Base-by-base conservation (phyloP, 2,113 vertebrate genomes). In the Fulmarus glacialis region DNA sequence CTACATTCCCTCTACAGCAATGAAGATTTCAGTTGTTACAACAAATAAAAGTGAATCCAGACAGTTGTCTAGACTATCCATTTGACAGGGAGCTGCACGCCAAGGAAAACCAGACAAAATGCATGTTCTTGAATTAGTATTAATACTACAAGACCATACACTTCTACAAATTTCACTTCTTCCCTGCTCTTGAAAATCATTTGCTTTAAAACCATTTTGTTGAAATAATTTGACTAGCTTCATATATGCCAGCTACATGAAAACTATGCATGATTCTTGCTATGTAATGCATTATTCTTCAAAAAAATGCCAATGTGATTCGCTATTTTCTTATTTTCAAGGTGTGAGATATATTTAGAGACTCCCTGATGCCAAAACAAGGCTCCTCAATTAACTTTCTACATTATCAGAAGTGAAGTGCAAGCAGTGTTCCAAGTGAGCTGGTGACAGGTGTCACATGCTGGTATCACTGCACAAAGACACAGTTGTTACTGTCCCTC, bases 401-500 rank as follows among this genome's bases (percentile, higher is more conserved):
- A 32, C 34, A 34, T 60, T 67, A 95, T 52, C 59, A 87, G 68
- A 73, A 94, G 38, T 11, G 40, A 83, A 97, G 79, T 15, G 52
- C 86, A 62, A 82, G 89, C 75, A 94, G 88, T 1, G 0, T 78
- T 94, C 68, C 67, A 62, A 92, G 75, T 9, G 47, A 85, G 87
- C 81, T 52, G 84, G 56, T 55, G 64, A 84, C 2, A 9, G 58
- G 70, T 82, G 78, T 94, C 93, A 94, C 71, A 73, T 53, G 85
- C 63, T 81, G 71, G 59, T 83, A 22, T 94, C 68, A 59, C 56
- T 56, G 72, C 52, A 89, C 63, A 87, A 66, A 94, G 53, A 81
- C 29, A 83, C 86, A 92, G 91, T 79, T 95, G 92, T 78, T 48
- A 87, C 83, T 87, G 83, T 82, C 92, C 86, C 64, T 96, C 11